Percentiles rank a stretch among this genome's conserved stretches.
Conservation (phyloP, 2,888 invertebrate species). For the Isotomurus palustris region DNA sequence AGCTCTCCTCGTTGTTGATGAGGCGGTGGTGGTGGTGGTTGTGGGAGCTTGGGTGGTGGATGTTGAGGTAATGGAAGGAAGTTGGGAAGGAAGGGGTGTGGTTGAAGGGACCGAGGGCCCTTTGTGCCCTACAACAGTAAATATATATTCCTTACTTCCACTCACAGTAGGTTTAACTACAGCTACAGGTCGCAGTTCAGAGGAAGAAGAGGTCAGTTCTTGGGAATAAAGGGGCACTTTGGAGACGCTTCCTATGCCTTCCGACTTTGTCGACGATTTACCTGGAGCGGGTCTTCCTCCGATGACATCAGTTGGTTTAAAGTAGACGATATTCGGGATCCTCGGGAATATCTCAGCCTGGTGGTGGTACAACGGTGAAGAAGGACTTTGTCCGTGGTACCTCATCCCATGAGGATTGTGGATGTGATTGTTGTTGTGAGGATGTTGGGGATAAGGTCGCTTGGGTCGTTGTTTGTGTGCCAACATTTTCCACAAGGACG, state of each 20-base stretch:
- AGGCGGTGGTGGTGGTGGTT: neutral
- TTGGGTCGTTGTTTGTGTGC: slow-evolving; percentile 35
- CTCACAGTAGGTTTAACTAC: neutral
- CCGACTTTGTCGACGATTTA: neutral
- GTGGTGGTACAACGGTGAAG: slow-evolving; percentile 25
- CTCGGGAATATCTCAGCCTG: slow-evolving; percentile 38
- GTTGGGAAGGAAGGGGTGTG: slow-evolving; percentile 16
- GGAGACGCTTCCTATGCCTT: slow-evolving; percentile 21
- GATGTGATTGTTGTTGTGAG: too few species aligned
- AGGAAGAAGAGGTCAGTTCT: slow-evolving; percentile 32
- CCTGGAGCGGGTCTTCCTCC: slow-evolving; percentile 11
- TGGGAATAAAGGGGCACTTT: slow-evolving; percentile 30
- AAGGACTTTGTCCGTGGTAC: slow-evolving; percentile 21
- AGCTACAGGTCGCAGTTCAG: slow-evolving; percentile 36
- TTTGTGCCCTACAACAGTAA: slow-evolving; percentile 28
- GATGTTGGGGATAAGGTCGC: slow-evolving; percentile 22
- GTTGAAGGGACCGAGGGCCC: slow-evolving; percentile 13
- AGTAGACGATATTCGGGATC: slow-evolving; percentile 43
- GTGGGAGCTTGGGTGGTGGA: neutral
- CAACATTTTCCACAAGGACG: slow-evolving; percentile 41
- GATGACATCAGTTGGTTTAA: slow-evolving; percentile 39
- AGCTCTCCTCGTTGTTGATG: slow-evolving; percentile 15
- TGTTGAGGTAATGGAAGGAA: slow-evolving; percentile 5
- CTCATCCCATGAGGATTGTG: slow-evolving; percentile 12
- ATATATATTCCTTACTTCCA: slow-evolving; percentile 27